These are phyloP conservation scores for Tetragonula carbonaria DNA, from an alignment of 2,888 invertebrate genomes.

Conservation along the genomic window DNA sequence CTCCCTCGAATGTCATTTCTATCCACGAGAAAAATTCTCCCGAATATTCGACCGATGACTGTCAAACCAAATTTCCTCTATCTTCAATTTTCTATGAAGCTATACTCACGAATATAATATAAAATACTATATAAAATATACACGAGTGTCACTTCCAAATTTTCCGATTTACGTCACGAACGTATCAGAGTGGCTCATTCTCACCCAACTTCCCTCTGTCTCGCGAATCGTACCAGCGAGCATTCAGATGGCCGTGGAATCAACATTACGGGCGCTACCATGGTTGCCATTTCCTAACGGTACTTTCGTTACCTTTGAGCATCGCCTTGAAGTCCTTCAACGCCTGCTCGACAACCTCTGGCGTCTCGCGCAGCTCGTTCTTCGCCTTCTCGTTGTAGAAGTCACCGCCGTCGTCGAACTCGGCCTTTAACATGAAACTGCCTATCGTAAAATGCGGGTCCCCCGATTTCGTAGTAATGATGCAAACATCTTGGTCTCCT, in stretches of 20 bases:
- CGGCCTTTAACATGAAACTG: slow-evolving; percentile 86
- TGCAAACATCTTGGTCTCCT: slow-evolving; percentile 26
- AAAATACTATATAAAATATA: too few relatives aligned
- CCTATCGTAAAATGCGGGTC: slow-evolving; percentile 85
- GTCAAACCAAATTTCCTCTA: too few relatives aligned
- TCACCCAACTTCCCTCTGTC: neutral
- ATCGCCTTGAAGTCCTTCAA: slow-evolving; percentile 85
- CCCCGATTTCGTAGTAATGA: slow-evolving; percentile 66
- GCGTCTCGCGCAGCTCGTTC: slow-evolving; percentile 89
- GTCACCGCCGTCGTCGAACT: slow-evolving; percentile 87
- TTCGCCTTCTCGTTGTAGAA: slow-evolving; percentile 87
- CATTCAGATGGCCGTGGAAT: neutral
- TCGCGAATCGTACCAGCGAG: neutral
- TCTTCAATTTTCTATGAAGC: too few relatives aligned
- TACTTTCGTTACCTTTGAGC: slow-evolving; percentile 52
- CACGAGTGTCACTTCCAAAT: too few relatives aligned
- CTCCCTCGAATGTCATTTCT: too few relatives aligned
- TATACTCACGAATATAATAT: too few relatives aligned
- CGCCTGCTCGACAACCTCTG: slow-evolving; percentile 87
- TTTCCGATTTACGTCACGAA: too few relatives aligned
- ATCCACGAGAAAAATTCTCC: too few relatives aligned
- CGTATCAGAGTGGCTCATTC: too few relatives aligned
- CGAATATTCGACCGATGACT: too few relatives aligned
- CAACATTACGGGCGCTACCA: neutral
- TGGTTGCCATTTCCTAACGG: too few relatives aligned